Conservation (phyloP, 1,140 invertebrate genomes). For the Archegozetes longisetosus region DNA sequence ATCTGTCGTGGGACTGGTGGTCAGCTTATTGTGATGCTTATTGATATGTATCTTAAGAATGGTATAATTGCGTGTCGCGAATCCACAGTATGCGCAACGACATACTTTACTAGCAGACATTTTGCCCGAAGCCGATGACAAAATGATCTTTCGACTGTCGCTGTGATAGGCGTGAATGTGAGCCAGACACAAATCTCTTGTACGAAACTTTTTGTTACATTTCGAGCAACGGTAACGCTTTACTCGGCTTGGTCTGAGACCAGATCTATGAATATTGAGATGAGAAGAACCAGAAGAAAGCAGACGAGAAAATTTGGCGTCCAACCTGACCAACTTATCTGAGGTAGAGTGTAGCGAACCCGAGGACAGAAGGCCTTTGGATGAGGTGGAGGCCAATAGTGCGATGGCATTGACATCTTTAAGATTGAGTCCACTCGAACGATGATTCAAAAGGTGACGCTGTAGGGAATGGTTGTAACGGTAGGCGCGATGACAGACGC, state of each 20-base stretch:
- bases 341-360: neutral
- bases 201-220: slow-evolving; percentile 32
- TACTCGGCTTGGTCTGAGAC: slow-evolving; percentile 5
- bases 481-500: slow-evolving; percentile 27
- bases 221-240: slow-evolving; percentile 33
- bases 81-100: slow-evolving; percentile 49
- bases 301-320: neutral
- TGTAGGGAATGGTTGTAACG: slow-evolving; percentile 27
- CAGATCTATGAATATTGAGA: no score
- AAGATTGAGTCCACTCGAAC: slow-evolving; percentile 11
- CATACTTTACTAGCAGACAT: neutral
- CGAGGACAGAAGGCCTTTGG: neutral
- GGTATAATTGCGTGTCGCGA: slow-evolving; percentile 41
- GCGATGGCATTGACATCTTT: slow-evolving; percentile 9
- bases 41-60: slow-evolving; percentile 47
- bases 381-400: neutral
- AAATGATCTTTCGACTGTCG: neutral
- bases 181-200: slow-evolving; percentile 27
- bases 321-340: neutral
- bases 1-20: slow-evolving; percentile 10
- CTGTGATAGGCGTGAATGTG: slow-evolving; percentile 31
- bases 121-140: neutral
- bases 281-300: neutral
- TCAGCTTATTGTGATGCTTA: slow-evolving; percentile 18
- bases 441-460: slow-evolving; percentile 25